Conservation (phyloP, 2,888 invertebrate species). For the Lycaena phlaeas region DNA sequence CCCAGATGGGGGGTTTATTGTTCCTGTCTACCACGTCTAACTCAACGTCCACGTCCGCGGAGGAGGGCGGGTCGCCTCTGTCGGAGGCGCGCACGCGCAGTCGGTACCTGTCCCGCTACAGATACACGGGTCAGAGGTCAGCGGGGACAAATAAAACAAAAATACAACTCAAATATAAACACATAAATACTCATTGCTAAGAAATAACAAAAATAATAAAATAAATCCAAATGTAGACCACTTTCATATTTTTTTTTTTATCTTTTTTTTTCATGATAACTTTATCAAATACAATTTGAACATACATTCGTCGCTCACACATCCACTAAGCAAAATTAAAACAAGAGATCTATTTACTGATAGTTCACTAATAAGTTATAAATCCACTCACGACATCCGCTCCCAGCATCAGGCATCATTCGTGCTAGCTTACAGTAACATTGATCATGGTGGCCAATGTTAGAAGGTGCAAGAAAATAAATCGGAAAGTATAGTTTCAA, state of each 20-base stretch:
- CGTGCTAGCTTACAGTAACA: slow-evolving; percentile 73
- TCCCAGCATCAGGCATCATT: slow-evolving; percentile 41
- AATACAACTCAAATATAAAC: slow-evolving; percentile 70
- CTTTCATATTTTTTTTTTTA: slow-evolving; percentile 44
- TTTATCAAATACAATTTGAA: slow-evolving; percentile 23
- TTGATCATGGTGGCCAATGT: slow-evolving; percentile 79
- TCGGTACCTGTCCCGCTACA: slow-evolving; percentile 96
- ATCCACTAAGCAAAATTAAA: slow-evolving; percentile 65
- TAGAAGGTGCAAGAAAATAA: slow-evolving; percentile 79
- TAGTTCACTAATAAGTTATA: slow-evolving; percentile 34
- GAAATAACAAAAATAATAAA: slow-evolving; percentile 58
- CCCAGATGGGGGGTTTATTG: slow-evolving; percentile 98
- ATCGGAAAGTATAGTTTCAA: slow-evolving; percentile 76
- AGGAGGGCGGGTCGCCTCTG: slow-evolving; percentile 92
- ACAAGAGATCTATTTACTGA: slow-evolving; percentile 44
- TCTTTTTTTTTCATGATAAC: slow-evolving; percentile 23
- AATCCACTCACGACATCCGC: slow-evolving; percentile 48
- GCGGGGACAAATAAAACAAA: slow-evolving; percentile 77
- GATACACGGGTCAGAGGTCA: slow-evolving; percentile 83
- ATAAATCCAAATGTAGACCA: slow-evolving; percentile 46
- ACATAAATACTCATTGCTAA: slow-evolving; percentile 66
- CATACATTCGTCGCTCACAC: slow-evolving; percentile 47
- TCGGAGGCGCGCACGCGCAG: slow-evolving; percentile 97
- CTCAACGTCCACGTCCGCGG: slow-evolving; percentile 96
- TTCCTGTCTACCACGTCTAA: slow-evolving; percentile 98